Percentiles rank a stretch among this genome's conserved stretches.
These are phyloP conservation scores for Adrianichthys oophorus DNA, from an alignment of 2,797 vertebrate genomes.

Conservation along the genomic window DNA sequence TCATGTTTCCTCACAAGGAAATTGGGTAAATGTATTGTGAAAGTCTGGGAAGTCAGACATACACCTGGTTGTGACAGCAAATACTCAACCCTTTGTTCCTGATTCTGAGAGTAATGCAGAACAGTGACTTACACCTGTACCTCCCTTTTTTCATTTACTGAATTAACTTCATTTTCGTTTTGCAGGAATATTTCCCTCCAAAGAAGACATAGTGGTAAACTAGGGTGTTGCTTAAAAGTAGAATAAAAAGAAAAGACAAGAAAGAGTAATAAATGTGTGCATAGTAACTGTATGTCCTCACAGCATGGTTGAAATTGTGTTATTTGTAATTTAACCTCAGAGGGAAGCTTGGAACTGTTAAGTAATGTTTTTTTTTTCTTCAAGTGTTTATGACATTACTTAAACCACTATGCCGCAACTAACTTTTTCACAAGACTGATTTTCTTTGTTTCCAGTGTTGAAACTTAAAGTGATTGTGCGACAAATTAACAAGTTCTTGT, in stretches of 20 bases:
- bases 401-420: conserved; percentile 45
- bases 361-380: conserved; percentile 54
- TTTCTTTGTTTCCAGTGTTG: conserved; percentile 10
- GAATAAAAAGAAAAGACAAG: too few relatives aligned
- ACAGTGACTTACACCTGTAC: neutral
- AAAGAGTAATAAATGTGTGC: conserved; percentile 9
- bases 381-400: conserved; percentile 35
- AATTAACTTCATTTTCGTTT: conserved; percentile 36
- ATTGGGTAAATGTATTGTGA: neutral
- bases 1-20: conserved; percentile 30
- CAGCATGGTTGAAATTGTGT: conserved; percentile 49
- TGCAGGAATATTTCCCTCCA: conserved; percentile 51
- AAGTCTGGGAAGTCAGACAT: neutral
- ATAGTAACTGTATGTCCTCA: conserved; percentile 29
- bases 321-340: conserved; percentile 35
- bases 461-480: conserved; percentile 7
- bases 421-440: conserved; percentile 57
- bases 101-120: neutral
- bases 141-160: conserved; percentile 3
- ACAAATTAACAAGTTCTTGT: conserved; percentile 40
- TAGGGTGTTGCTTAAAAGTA: conserved; percentile 1
- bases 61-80: conserved; percentile 13
- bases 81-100: conserved; percentile 2
- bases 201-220: conserved; percentile 57
- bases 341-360: conserved; percentile 54